Evolutionary conservation across 2,797 vertebrate genomes (phyloP).

Genomic region (Pelodytes ibericus): DNA sequence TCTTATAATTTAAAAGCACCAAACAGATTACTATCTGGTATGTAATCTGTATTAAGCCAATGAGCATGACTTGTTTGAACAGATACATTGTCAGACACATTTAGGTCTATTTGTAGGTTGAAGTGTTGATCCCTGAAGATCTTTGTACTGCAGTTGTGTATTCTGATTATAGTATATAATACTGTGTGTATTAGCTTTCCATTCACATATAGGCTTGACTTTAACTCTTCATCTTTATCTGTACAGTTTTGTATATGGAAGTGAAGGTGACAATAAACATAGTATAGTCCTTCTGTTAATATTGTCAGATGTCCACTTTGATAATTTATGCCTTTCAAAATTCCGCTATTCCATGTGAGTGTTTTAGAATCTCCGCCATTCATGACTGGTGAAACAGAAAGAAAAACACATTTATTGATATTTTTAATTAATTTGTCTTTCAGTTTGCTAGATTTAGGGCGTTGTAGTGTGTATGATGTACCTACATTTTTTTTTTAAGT

Average conservation of each 20-base stretch:
- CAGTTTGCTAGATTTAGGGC: no score
- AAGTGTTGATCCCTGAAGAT: conserved; percentile 34
- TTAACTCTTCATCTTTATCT: conserved; percentile 15
- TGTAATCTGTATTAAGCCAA: not conserved
- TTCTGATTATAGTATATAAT: not conserved
- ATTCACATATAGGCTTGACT: conserved; percentile 4
- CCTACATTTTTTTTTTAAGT: no score
- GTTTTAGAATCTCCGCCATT: not conserved
- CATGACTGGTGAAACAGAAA: no score
- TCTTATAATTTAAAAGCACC: conserved; percentile 29
- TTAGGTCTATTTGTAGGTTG: conserved; percentile 14
- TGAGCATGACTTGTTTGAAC: not conserved
- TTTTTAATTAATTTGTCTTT: no score
- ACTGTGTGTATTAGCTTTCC: not conserved
- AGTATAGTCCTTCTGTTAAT: conserved; percentile 65
- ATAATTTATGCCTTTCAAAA: conserved; percentile 49
- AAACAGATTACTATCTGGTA: conserved; percentile 12
- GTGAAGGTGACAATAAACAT: conserved; percentile 74
- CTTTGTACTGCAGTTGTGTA: not conserved
- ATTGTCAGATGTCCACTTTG: conserved; percentile 65
- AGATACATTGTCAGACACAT: conserved; percentile 5
- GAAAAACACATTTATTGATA: not conserved
- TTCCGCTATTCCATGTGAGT: conserved; percentile 1
- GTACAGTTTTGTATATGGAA: conserved; percentile 64
- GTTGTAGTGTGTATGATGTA: no score